Evolutionary conservation across 2,888 invertebrate species (phyloP).

Genomic region (Monopis laevigella): DNA sequence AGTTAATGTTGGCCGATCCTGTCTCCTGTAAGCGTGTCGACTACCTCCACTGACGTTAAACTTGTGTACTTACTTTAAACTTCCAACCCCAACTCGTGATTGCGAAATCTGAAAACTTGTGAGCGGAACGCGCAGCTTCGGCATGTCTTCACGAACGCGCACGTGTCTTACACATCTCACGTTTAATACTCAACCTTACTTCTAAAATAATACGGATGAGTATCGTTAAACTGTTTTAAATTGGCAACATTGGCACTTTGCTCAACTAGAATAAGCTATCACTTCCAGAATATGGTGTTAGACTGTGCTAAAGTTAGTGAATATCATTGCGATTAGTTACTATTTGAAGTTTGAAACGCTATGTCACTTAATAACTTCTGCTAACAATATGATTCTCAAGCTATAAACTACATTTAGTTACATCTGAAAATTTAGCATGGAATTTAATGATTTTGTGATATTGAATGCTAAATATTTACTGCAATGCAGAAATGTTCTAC

Average conservation of each 20-base stretch:
- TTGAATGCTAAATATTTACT: too few relatives aligned
- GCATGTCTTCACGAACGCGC: constrained; percentile 26
- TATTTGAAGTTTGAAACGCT: too few relatives aligned
- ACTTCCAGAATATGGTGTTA: constrained; percentile 11
- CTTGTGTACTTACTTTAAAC: constrained; percentile 44
- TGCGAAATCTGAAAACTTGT: constrained; percentile 52
- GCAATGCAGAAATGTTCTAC: too few relatives aligned
- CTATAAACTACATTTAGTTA: too few relatives aligned
- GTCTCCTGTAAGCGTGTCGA: constrained; percentile 13
- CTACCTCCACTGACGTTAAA: constrained; percentile 36
- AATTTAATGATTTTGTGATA: too few relatives aligned
- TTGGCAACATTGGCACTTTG: not conserved
- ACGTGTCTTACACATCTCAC: constrained; percentile 24
- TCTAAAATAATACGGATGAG: not conserved
- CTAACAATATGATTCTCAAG: too few relatives aligned
- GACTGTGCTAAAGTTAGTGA: too few relatives aligned
- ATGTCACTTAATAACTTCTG: too few relatives aligned
- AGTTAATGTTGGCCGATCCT: constrained; percentile 30
- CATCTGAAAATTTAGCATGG: too few relatives aligned
- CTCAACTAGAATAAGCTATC: constrained; percentile 11
- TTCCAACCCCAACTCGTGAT: constrained; percentile 40
- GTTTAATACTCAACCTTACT: not conserved
- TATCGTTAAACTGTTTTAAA: not conserved
- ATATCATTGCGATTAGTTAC: too few relatives aligned
- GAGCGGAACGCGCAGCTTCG: constrained; percentile 18